phyloP scores from a whole-genome alignment of 2,888 invertebrate genomes.

The Bombyx huttoni region DNA sequence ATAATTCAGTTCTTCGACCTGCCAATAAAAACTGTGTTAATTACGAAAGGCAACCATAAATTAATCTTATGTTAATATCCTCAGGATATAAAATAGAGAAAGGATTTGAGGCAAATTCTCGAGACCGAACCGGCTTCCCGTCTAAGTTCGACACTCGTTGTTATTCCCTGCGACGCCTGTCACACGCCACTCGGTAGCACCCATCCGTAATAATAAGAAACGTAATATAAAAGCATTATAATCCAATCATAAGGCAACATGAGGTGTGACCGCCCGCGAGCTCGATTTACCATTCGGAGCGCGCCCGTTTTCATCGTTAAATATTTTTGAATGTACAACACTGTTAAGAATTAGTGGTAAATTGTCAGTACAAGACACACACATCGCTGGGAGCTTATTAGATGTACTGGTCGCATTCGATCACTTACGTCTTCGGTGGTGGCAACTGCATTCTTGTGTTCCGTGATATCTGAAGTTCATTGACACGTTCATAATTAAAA shows the following conservation, averaged over 20 bases:
- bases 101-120: constrained; percentile 1
- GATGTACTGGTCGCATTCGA: constrained; percentile 10
- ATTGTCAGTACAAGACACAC: constrained; percentile 32
- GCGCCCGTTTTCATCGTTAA: constrained; percentile 49
- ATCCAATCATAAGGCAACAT: constrained; percentile 63
- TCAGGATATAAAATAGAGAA: background rate
- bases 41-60: too few species aligned
- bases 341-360: constrained; percentile 49
- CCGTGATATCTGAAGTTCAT: constrained; percentile 22
- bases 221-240: constrained; percentile 70
- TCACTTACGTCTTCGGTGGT: constrained; percentile 19
- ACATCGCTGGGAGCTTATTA: constrained; percentile 20
- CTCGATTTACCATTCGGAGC: constrained; percentile 54
- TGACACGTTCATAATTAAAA: constrained; percentile 14
- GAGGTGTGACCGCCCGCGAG: constrained; percentile 62
- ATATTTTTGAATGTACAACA: constrained; percentile 49
- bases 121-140: constrained; percentile 20
- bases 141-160: constrained; percentile 35
- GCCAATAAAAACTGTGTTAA: too few species aligned
- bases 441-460: constrained; percentile 10
- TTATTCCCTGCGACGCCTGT: constrained; percentile 53
- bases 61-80: constrained; percentile 1
- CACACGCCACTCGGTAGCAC: constrained; percentile 56
- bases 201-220: constrained; percentile 62
- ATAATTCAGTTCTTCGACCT: too few species aligned